These are phyloP conservation scores for Drosophila ambigua DNA, from an alignment of 1,140 invertebrate species.

Conservation along the genomic window DNA sequence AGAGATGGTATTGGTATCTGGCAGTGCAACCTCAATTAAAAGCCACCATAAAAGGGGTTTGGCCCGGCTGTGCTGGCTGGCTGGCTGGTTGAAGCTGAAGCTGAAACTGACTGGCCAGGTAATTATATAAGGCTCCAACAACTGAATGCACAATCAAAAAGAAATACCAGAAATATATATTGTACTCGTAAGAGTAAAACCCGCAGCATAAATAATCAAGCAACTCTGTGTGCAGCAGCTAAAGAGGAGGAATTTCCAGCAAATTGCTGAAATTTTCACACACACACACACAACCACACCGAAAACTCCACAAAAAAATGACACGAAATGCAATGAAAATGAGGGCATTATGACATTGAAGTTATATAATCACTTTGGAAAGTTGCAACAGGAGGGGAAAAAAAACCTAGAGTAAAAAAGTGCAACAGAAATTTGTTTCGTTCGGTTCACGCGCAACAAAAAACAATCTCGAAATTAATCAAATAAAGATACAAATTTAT, in stretches of 20 bases:
- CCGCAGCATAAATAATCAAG: conserved; percentile 43
- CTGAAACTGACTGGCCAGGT: conserved; percentile 24
- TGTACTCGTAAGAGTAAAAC: conserved; percentile 33
- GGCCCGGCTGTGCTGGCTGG: not conserved
- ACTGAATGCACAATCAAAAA: conserved; percentile 40
- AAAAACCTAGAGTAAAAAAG: conserved; percentile 8
- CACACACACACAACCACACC: not conserved
- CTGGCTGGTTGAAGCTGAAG: not conserved
- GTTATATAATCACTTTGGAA: conserved; percentile 35
- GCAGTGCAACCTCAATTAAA: conserved; percentile 32
- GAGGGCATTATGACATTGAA: conserved; percentile 52
- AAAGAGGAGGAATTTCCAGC: conserved; percentile 30
- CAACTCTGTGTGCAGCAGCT: not conserved
- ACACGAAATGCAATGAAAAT: conserved; percentile 53
- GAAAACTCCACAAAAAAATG: conserved; percentile 31
- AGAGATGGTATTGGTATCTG: conserved; percentile 7
- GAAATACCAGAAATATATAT: conserved; percentile 42
- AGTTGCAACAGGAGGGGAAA: conserved; percentile 2
- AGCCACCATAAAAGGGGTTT: conserved; percentile 37
- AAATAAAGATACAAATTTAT: no score
- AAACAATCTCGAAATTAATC: no score
- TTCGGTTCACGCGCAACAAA: not conserved
- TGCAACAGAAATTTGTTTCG: not conserved
- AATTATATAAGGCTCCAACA: conserved; percentile 42
- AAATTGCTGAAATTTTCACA: conserved; percentile 46